Conservation (phyloP, 2,888 invertebrate species). For the Cepaea hortensis region DNA sequence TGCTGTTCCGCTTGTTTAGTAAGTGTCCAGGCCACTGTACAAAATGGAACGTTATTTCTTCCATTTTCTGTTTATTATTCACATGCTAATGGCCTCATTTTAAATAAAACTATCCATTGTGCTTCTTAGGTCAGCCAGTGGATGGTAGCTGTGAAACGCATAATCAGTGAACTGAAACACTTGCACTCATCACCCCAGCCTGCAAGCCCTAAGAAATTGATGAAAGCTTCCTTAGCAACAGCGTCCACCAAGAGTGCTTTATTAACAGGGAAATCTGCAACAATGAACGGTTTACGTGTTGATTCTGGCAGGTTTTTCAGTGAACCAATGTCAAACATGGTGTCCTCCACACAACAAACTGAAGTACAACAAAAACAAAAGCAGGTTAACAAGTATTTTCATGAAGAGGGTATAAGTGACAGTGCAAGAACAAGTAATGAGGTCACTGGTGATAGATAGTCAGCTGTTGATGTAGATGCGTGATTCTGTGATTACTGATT, state of each 20-base stretch:
- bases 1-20: no score
- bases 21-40: no score
- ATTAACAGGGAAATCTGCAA: not conserved
- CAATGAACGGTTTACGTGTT: slow-evolving; percentile 22
- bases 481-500: not conserved
- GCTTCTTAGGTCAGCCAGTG: slow-evolving; percentile 68
- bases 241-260: not conserved
- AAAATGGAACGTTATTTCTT: no score
- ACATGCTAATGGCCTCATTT: not conserved
- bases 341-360: not conserved
- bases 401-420: not conserved
- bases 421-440: not conserved
- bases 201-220: slow-evolving; percentile 22
- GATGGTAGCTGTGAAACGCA: slow-evolving; percentile 71
- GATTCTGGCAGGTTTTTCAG: slow-evolving; percentile 22
- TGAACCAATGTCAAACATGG: not conserved
- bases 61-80: no score
- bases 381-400: not conserved
- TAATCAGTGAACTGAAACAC: slow-evolving; percentile 64
- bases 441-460: not conserved
- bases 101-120: slow-evolving; percentile 53
- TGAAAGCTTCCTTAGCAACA: not conserved
- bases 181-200: not conserved
- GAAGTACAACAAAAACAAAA: not conserved
- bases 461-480: not conserved